Evolutionary conservation across 2,888 invertebrate species (phyloP), one percentile per base, ranked within the genome.

Genomic region (Xylota segnis): DNA sequence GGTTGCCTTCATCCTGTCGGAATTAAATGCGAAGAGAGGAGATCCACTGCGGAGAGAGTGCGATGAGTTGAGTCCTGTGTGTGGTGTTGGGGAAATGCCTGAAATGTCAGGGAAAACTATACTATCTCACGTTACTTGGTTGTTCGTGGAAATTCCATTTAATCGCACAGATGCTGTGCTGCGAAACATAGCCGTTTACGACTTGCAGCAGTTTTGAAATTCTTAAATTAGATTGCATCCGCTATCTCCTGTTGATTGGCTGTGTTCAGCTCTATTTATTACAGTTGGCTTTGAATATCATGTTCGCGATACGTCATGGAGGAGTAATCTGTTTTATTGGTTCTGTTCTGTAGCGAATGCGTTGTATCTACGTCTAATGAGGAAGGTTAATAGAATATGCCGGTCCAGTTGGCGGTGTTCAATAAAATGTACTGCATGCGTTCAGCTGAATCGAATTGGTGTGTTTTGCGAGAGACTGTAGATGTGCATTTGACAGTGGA

Each of bases 141-240:
- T 59, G 66, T 86, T 63, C 63, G 6, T 40, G 50, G 82, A 77
- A 86, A 66, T 37, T 16, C 12, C 23, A 76, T 76, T 68, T 50
- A 18, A 61, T 82, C 63, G 27, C 65, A 58, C 74, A 79, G 61
- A 75, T 66, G 77, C 71, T 52, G 61, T 66, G 77, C 71, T 52
- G 61, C 63, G 43, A 43, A 43, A 43, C 43, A 14, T 14, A 43
- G 1, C 1, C 65, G 59, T 68, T 83, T 50, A 63, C 14, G 65
- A 56, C 27, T 66, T 12, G 47, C 45, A 71, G 71, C 71, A 34
- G 59, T 81, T 74, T 63, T 61, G 29, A 27, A 66, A 52, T 32
- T 70, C 52, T 71, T 63, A 58, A 70, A 65, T 71, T 70, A 63
- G 47, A 70, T 61, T 71, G 54, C 16, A 52, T 54, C 50, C 23